Conservation (phyloP, 2,797 vertebrate species). For the Propithecus perrieri region DNA sequence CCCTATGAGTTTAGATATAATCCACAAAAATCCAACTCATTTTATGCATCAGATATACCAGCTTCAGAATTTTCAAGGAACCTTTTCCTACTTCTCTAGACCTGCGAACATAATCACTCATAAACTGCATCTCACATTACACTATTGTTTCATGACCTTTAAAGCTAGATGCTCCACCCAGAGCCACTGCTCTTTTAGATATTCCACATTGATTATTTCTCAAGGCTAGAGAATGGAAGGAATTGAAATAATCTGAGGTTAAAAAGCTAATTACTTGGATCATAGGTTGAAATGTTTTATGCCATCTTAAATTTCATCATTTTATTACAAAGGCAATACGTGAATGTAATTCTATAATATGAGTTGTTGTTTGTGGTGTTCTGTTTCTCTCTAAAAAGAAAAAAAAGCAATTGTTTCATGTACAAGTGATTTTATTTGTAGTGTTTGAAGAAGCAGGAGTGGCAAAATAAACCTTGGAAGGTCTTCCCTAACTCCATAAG, state of each 20-base stretch:
- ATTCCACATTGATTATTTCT: neutral
- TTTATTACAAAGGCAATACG: neutral
- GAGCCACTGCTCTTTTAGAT: neutral
- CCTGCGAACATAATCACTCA: neutral
- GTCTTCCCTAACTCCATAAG: neutral
- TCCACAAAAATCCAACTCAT: neutral
- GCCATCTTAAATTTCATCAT: slow-evolving; percentile 8
- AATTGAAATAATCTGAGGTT: slow-evolving; percentile 2
- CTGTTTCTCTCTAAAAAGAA: neutral
- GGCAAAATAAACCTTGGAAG: neutral
- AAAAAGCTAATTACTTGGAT: slow-evolving; percentile 34
- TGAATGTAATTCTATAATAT: neutral
- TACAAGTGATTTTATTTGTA: neutral
- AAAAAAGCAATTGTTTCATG: neutral
- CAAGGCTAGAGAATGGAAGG: neutral
- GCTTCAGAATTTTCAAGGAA: neutral
- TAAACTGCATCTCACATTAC: neutral
- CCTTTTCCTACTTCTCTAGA: neutral
- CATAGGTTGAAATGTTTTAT: neutral
- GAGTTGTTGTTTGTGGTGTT: neutral
- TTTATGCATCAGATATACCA: neutral
- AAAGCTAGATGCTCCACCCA: neutral
- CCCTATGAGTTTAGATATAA: neutral
- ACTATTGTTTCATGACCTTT: slow-evolving; percentile 42
- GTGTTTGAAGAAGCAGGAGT: neutral